Conservation (phyloP, 1,140 invertebrate species). For the Coelopa frigida region DNA sequence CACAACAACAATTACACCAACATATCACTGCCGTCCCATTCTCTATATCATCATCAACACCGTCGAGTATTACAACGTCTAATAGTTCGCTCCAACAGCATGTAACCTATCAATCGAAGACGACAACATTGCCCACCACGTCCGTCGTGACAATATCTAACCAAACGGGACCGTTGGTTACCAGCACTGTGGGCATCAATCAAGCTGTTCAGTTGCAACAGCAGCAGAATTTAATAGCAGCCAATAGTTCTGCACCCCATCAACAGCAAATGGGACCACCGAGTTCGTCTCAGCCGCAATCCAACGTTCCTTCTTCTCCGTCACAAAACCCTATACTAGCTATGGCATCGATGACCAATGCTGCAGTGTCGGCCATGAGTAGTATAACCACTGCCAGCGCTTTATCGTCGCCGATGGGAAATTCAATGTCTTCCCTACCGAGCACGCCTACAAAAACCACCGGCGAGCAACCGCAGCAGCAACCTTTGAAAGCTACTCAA, state of each 20-base stretch:
- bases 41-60: constrained; percentile 46
- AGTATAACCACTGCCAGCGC: background rate
- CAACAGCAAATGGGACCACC: constrained; percentile 17
- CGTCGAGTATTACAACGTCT: constrained; percentile 40
- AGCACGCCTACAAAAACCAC: constrained; percentile 19
- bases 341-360: constrained; percentile 39
- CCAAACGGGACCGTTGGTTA: constrained; percentile 34
- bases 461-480: constrained; percentile 17
- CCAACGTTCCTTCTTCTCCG: constrained; percentile 19
- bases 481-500: no score
- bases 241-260: constrained; percentile 19
- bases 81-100: constrained; percentile 14
- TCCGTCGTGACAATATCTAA: constrained; percentile 38
- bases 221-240: constrained; percentile 18
- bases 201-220: constrained; percentile 18
- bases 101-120: constrained; percentile 14
- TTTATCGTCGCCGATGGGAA: background rate
- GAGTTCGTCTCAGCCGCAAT: constrained; percentile 11
- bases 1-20: constrained; percentile 26
- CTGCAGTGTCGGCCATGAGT: constrained; percentile 13
- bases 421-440: constrained; percentile 16
- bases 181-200: constrained; percentile 18
- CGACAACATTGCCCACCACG: constrained; percentile 19
- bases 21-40: constrained; percentile 41
- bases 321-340: constrained; percentile 39